Evolutionary conservation across 1,140 invertebrate genomes (phyloP), one percentile per base, ranked within the genome.

Genomic region (Leucophenga varia): DNA sequence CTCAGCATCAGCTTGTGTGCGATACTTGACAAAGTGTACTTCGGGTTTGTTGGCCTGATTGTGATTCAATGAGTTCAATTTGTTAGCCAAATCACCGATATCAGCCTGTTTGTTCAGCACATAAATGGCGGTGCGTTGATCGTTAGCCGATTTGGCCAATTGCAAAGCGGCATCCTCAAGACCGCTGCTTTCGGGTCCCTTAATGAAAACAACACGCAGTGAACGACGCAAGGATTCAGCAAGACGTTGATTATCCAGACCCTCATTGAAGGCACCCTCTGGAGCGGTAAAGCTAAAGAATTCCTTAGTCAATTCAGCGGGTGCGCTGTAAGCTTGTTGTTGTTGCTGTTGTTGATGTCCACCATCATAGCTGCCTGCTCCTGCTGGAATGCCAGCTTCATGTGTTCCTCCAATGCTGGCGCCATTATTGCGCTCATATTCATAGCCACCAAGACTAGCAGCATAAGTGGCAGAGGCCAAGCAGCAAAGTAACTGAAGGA

Each of bases 1-100:
- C 13, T 54, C 52, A 31, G 52, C 52, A 45, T 54, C 52, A 32
- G 46, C 37, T 10, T 41, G 52, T 1, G 52, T 54, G 1, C 52
- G 28, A 32, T 54, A 54, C 25, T 54, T 54, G 38, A 54, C n/a
- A n/a, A n/a, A n/a, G n/a, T n/a, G n/a, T n/a, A n/a, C n/a, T n/a
- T n/a, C n/a, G n/a, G 50, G 50, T 42, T 54, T 54, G 31, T 45
- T 40, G 35, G 25, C 20, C 35, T 48, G 31, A 20, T 41, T 45
- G 9, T 18, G 28, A n/a, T 52, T 42, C 16, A 52, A 7, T 44
- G 14, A 17, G 42, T 14, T 16, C 49, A 39, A 4, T n/a, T n/a
- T n/a, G n/a, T n/a, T n/a, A n/a, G n/a, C n/a, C n/a, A n/a, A n/a
- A n/a, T n/a, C n/a, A n/a, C 16, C 17, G 6, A 53, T 19, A 17